phyloP scores from a whole-genome alignment of 2,113 vertebrate genomes.

The Melierax canorus region DNA sequence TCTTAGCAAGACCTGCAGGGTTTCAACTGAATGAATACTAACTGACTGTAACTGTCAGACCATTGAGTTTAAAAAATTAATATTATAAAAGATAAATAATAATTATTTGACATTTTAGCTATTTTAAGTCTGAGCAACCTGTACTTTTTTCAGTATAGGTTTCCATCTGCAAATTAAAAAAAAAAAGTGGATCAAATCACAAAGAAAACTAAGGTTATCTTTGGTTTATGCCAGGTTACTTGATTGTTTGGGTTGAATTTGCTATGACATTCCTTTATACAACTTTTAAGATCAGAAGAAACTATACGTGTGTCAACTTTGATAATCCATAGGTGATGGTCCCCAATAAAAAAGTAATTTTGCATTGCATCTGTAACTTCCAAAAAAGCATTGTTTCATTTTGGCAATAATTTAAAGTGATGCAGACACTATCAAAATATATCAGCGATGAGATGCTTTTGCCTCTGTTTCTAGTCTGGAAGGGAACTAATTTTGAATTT shows the following conservation, averaged over 20 bases:
- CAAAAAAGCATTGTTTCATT: not conserved
- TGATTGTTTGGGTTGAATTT: not conserved
- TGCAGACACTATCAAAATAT: not conserved
- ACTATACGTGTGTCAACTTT: not conserved
- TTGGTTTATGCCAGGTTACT: not conserved
- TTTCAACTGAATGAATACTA: not conserved
- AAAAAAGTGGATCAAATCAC: not conserved
- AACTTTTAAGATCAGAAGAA: not conserved
- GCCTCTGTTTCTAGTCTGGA: accelerated
- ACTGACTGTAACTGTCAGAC: not conserved
- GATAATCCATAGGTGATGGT: not conserved
- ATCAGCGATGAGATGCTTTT: accelerated
- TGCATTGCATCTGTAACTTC: not conserved
- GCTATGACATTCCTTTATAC: not conserved
- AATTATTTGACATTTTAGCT: not conserved
- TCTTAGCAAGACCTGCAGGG: not conserved
- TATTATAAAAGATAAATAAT: not conserved
- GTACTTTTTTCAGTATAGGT: not conserved
- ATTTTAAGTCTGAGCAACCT: accelerated
- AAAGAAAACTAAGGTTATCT: not conserved
- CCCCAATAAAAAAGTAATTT: not conserved
- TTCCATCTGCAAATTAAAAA: not conserved
- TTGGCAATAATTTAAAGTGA: not conserved
- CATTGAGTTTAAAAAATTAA: not conserved
- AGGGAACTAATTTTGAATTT: not conserved